These are phyloP conservation scores for Zaprionus ornatus DNA, from an alignment of 1,140 invertebrate genomes.

Conservation along the genomic window DNA sequence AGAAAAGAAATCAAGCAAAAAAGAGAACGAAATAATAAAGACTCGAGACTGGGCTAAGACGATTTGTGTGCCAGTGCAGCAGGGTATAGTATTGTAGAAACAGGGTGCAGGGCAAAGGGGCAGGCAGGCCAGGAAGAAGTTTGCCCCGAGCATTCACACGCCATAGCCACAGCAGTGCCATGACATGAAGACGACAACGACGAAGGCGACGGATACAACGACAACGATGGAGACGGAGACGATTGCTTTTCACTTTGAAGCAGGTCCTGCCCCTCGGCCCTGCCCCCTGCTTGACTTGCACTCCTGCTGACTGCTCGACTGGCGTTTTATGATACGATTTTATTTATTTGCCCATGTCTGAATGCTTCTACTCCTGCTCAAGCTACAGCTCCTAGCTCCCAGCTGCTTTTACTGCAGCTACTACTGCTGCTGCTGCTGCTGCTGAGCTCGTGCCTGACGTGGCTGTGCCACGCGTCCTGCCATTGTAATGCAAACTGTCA, in stretches of 20 bases:
- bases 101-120: not conserved
- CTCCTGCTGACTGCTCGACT: constrained; percentile 35
- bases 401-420: too few species aligned
- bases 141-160: constrained; percentile 75
- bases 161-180: constrained; percentile 72
- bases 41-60: constrained; percentile 64
- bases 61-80: constrained; percentile 49
- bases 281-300: not conserved
- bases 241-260: constrained; percentile 74
- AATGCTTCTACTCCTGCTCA: constrained; percentile 12
- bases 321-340: constrained; percentile 74
- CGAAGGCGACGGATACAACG: constrained; percentile 1
- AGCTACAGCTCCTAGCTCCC: too few species aligned
- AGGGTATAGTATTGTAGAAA: too few species aligned
- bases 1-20: constrained; percentile 30
- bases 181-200: constrained; percentile 62
- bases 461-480: constrained; percentile 59
- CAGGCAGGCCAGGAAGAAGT: constrained; percentile 36
- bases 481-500: constrained; percentile 79
- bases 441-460: too few species aligned
- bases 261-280: constrained; percentile 12
- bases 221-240: constrained; percentile 59
- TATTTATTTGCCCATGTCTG: constrained; percentile 70
- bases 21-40: constrained; percentile 58
- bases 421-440: not conserved